Conservation (phyloP, 2,797 vertebrate species). For the Tangara arthus region DNA sequence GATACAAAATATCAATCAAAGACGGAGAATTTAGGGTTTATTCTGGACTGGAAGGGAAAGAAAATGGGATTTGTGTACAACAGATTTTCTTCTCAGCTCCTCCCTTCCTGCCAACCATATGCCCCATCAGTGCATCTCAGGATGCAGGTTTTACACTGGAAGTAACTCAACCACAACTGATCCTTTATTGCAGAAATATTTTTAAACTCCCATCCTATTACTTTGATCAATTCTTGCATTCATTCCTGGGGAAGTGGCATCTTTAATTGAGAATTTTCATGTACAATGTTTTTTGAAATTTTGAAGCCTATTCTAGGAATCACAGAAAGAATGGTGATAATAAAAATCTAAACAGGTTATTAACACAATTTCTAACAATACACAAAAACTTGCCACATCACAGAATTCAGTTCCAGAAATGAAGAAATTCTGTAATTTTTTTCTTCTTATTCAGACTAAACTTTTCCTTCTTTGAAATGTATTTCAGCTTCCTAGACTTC, state of each 20-base stretch:
- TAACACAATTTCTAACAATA: neutral
- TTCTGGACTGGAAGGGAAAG: neutral
- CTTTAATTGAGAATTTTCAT: neutral
- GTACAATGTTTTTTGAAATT: neutral
- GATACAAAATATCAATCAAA: neutral
- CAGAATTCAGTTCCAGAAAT: neutral
- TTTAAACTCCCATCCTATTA: neutral
- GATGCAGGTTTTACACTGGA: neutral
- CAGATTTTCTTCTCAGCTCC: neutral
- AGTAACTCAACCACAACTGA: neutral
- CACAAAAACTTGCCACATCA: neutral
- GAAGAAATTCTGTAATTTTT: neutral
- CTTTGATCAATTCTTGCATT: neutral
- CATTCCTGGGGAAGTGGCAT: neutral
- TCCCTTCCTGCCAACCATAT: neutral
- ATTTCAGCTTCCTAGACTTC: neutral
- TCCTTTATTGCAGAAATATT: neutral
- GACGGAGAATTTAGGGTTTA: neutral
- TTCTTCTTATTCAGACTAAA: neutral
- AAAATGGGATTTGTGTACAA: neutral
- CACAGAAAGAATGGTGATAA: neutral
- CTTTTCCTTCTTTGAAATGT: neutral
- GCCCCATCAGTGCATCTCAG: neutral
- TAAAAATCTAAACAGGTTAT: neutral
- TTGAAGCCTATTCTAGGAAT: neutral